Conservation (phyloP, 2,888 invertebrate genomes). For the Stenodera caucasica region DNA sequence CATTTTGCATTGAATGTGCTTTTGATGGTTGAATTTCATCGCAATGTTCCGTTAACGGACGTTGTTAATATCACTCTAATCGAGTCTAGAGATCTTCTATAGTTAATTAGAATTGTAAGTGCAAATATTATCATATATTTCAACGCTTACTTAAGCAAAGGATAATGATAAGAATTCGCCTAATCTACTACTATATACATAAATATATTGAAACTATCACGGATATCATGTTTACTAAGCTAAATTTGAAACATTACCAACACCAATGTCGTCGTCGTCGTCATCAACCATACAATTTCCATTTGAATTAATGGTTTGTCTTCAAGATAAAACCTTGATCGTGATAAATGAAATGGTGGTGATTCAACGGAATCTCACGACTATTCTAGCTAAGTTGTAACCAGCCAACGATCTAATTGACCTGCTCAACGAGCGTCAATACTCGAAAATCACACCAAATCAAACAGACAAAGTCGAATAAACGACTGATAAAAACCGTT, state of each 20-base stretch:
- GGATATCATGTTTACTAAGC: neutral
- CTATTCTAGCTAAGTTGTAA: neutral
- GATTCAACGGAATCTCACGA: constrained; percentile 40
- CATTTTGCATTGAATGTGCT: neutral
- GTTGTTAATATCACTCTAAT: neutral
- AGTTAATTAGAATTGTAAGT: constrained; percentile 34
- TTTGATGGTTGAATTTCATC: constrained; percentile 1
- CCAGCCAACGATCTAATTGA: neutral
- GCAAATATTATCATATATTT: constrained; percentile 29
- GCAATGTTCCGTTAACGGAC: neutral
- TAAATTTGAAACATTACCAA: neutral
- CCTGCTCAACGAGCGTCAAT: neutral
- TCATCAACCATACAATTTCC: constrained; percentile 25
- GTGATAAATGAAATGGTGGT: constrained; percentile 43
- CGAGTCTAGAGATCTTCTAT: constrained; percentile 15
- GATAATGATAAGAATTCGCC: constrained; percentile 30
- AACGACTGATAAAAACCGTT: neutral
- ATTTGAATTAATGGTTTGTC: constrained; percentile 41
- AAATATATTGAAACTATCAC: neutral
- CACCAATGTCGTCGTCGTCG: neutral
- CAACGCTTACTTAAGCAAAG: constrained; percentile 26
- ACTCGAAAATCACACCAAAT: neutral
- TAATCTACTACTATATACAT: neutral
- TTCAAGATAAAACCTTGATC: constrained; percentile 43
- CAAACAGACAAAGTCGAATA: neutral